Base-by-base conservation (phyloP, 2,888 invertebrate species). In the Dasypogon diadema region DNA sequence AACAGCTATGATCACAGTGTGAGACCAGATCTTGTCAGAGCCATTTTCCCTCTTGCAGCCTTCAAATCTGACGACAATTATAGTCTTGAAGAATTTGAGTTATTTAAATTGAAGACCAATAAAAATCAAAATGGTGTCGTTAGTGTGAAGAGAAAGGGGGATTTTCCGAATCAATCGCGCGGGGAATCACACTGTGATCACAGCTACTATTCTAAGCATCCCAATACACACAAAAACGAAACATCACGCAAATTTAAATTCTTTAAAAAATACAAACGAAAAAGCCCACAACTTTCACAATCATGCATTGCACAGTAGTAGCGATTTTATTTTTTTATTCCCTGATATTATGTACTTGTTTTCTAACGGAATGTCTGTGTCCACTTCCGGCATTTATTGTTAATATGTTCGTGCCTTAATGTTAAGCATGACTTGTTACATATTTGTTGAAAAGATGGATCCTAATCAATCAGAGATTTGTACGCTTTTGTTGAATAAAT, bases 231-330 rank as follows among this genome's bases (percentile, higher is more conserved):
- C 34, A 68, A 68, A 48, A 46, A 14, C 48, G 65, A 68, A 68
- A 46, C 22, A n/a, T 26, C 18, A 21, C 48, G 75, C 21, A 70
- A 72, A n/a, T 51, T 75, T 6, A 34, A 56, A 74, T 34, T 65
- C 2, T 76, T 76, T 37, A 76, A 70, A 14, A 74, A 56, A 55
- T 55, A 74, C 63, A 76, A 72, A 56, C 60, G 74, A 51, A 77
- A 76, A 70, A 70, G 72, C n/a, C 60, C 77, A 14, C 18, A 65
- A 34, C 37, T 76, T 22, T 77, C 77, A 2, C 76, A 58, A 14
- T 77, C 77, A 22, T 77, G 77, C 37, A 76, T 77, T 58, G 76
- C 77, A 77, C 77, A 77, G 65, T 77, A 77, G 74, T 26, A 68
- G 24, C 1, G n/a, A 42, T 1, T 12, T 42, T 42, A 48, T 14